Conservation (phyloP, 2,113 vertebrate species). For the Perca flavescens region DNA sequence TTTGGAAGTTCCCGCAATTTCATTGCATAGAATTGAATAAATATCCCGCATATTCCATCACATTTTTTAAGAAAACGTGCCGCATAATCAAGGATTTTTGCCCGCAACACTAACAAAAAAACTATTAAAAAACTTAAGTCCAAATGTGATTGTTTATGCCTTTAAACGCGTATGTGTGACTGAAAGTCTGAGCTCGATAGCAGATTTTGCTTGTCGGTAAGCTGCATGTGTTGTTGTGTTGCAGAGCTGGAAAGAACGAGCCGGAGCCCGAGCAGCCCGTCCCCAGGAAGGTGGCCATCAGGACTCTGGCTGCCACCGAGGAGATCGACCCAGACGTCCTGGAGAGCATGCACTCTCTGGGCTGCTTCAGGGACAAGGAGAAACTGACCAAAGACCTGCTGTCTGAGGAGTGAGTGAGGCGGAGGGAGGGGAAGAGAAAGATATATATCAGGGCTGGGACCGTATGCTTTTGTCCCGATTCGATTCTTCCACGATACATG, state of each 20-base stretch:
- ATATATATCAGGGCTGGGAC: no score
- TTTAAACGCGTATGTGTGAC: no score
- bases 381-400: conserved; percentile 98
- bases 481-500: no score
- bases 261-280: conserved; percentile 97
- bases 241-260: conserved; percentile 97
- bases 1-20: no score
- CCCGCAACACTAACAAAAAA: no score
- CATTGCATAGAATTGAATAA: no score
- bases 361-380: conserved; percentile 98
- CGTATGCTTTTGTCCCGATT: no score
- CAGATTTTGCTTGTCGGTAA: neutral
- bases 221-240: conserved; percentile 7
- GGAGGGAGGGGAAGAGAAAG: neutral
- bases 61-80: no score
- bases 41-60: no score
- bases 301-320: conserved; percentile 91
- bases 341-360: conserved; percentile 99
- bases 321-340: conserved; percentile 98
- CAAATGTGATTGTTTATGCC: neutral
- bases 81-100: no score
- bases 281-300: conserved; percentile 96
- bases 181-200: neutral
- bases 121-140: neutral
- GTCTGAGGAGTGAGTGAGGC: conserved; percentile 91